A percentile compares a stretch with the other conserved stretches of the same genome.
These are phyloP conservation scores for Arenaria interpres DNA, from an alignment of 2,113 vertebrate species.

Conservation along the genomic window DNA sequence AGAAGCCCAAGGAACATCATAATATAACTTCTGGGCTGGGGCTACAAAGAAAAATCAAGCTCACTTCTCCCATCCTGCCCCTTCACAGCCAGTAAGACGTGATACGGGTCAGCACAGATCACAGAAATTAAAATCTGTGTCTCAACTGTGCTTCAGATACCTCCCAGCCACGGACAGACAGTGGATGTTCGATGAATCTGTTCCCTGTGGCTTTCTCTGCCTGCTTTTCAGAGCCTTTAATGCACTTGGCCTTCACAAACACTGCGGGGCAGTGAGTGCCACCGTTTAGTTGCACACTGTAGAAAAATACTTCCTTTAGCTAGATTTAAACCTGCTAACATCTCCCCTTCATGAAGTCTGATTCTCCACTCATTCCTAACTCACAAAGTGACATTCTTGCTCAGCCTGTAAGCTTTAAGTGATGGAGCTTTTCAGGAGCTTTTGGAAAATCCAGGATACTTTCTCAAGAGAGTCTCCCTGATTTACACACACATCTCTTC, in stretches of 20 bases:
- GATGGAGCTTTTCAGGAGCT: not conserved
- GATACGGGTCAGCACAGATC: not conserved
- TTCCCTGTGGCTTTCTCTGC: not conserved
- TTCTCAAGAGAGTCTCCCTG: not conserved
- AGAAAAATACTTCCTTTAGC: not conserved
- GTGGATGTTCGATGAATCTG: not conserved
- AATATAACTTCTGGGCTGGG: not conserved
- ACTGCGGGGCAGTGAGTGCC: not conserved
- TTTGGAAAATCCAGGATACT: not conserved
- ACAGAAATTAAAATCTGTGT: fast-evolving
- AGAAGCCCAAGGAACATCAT: not conserved
- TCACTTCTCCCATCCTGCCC: not conserved
- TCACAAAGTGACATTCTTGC: not conserved
- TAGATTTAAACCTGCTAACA: not conserved
- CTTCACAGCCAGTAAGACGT: not conserved
- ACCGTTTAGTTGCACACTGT: fast-evolving
- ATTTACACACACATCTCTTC: not conserved
- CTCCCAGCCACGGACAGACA: not conserved
- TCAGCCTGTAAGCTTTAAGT: not conserved
- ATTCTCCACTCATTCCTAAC: not conserved
- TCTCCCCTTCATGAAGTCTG: not conserved
- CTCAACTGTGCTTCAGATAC: not conserved
- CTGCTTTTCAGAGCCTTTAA: not conserved
- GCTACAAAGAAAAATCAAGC: not conserved
- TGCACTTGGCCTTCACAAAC: not conserved